Conservation (phyloP, 2,797 vertebrate genomes). For the Pipistrellus nathusii region DNA sequence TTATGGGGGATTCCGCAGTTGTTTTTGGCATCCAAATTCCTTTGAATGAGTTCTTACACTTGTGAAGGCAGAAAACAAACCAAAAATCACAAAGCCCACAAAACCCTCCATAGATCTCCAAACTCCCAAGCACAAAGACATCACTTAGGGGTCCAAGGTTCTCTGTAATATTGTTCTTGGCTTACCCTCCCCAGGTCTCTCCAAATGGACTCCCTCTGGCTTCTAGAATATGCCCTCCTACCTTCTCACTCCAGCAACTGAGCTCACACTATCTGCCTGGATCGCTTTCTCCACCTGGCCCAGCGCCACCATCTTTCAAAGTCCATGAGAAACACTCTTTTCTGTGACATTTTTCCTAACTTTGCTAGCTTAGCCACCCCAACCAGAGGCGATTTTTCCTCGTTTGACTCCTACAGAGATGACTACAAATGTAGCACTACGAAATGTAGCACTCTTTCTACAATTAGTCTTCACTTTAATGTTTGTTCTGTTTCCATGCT, state of each 20-base stretch:
- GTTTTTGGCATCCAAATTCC: conserved; percentile 21
- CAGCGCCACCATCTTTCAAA: conserved; percentile 1
- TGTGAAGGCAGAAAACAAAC: conserved; percentile 41
- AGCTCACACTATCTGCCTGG: neutral
- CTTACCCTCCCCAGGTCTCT: neutral
- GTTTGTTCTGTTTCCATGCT: neutral
- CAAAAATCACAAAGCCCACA: conserved; percentile 9
- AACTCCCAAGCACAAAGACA: neutral
- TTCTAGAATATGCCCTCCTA: neutral
- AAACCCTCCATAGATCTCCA: neutral
- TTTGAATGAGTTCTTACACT: neutral
- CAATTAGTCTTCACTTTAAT: neutral
- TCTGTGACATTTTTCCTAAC: neutral
- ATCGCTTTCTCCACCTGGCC: neutral
- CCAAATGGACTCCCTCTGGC: neutral
- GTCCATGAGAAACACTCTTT: conserved; percentile 44
- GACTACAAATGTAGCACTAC: neutral
- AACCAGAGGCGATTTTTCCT: neutral
- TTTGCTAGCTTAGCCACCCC: neutral
- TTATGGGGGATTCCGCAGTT: neutral
- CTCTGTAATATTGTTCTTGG: neutral
- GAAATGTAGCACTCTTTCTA: neutral
- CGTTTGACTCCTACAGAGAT: conserved; percentile 14
- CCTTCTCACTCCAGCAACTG: neutral
- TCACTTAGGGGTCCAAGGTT: neutral